Conservation (phyloP, 2,888 invertebrate genomes). For the Liodrosophila aerea region DNA sequence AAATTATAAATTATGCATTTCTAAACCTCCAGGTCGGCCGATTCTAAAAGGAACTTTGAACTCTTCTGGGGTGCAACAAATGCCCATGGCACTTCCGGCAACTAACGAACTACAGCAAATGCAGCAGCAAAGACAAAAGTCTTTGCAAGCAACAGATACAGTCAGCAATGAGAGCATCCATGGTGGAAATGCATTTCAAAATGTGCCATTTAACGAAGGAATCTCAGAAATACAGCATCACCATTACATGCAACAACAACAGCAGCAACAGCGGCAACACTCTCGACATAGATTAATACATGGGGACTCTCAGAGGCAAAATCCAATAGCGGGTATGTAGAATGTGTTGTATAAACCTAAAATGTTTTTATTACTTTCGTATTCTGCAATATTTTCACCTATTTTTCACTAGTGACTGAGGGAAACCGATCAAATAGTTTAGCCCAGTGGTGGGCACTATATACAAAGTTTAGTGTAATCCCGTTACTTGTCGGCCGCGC, state of each 20-base stretch:
- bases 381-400: too few species aligned
- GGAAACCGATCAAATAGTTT: too few species aligned
- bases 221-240: slow-evolving; percentile 74
- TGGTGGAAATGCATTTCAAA: slow-evolving; percentile 49
- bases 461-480: too few species aligned
- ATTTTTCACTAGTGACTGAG: too few species aligned
- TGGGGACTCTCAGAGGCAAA: slow-evolving; percentile 48
- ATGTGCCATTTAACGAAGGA: slow-evolving; percentile 52
- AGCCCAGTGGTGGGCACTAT: too few species aligned
- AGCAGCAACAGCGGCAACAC: slow-evolving; percentile 47
- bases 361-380: too few species aligned
- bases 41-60: slow-evolving; percentile 80
- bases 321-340: too few species aligned
- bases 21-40: slow-evolving; percentile 80
- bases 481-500: too few species aligned
- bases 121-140: slow-evolving; percentile 51
- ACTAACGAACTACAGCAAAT: slow-evolving; percentile 78
- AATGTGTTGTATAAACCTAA: too few species aligned
- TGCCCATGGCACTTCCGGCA: slow-evolving; percentile 47
- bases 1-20: too few species aligned
- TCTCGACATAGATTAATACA: slow-evolving; percentile 19
- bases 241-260: slow-evolving; percentile 56
- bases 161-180: slow-evolving; percentile 53
- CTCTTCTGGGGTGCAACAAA: slow-evolving; percentile 22
- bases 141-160: slow-evolving; percentile 49